A percentile compares a stretch with the other conserved stretches of the same genome.
Evolutionary conservation across 2,113 vertebrate species (phyloP).

Genomic region (Microcebus griseorufus): DNA sequence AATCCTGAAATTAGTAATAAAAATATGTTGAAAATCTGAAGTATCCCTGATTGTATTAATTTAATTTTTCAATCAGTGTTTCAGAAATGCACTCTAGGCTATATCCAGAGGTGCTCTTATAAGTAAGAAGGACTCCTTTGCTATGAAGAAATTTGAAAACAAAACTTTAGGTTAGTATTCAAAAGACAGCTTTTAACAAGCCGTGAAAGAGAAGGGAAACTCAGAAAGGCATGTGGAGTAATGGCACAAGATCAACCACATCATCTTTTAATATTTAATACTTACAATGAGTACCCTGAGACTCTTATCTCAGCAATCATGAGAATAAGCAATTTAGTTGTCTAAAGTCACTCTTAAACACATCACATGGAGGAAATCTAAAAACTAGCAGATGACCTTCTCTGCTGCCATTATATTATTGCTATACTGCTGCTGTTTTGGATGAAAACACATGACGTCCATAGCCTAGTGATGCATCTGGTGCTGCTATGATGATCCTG

Average conservation of each 20-base stretch:
- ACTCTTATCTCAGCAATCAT: neutral
- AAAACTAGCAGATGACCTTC: neutral
- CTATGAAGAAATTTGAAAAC: neutral
- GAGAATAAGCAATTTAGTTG: neutral
- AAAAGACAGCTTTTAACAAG: neutral
- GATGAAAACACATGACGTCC: neutral
- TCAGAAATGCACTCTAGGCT: neutral
- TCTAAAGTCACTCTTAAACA: neutral
- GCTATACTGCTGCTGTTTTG: neutral
- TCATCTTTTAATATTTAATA: neutral
- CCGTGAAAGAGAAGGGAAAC: neutral
- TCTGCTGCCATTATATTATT: neutral
- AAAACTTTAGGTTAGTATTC: neutral
- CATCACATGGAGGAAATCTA: neutral
- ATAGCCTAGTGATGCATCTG: neutral
- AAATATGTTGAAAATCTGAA: neutral
- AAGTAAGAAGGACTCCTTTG: neutral
- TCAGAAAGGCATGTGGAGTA: neutral
- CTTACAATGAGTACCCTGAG: neutral
- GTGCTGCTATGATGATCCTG: neutral
- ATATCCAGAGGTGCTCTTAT: neutral
- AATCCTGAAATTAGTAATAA: conserved; percentile 11
- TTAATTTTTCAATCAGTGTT: neutral
- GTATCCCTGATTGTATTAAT: neutral
- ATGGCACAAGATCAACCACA: neutral